Percentiles rank a stretch among this genome's conserved stretches.
Evolutionary conservation across 2,888 invertebrate species (phyloP).

Genomic region (Polyploca ridens): DNA sequence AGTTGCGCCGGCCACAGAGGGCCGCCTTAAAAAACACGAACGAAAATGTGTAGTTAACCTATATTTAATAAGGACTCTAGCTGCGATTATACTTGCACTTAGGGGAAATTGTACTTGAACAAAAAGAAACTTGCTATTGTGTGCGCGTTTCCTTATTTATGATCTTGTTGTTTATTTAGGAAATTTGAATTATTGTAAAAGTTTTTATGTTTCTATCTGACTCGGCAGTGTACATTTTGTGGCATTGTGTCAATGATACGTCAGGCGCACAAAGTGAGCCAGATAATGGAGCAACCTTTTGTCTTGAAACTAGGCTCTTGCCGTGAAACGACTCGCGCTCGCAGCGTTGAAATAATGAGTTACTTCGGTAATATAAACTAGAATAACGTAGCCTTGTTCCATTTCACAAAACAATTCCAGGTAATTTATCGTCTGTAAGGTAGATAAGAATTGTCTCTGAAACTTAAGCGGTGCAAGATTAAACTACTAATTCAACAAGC

Average conservation of each 20-base stretch:
- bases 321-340: constrained; percentile 43
- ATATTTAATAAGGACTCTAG: too few species aligned
- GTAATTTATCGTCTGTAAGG: constrained; percentile 31
- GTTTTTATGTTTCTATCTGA: constrained; percentile 29
- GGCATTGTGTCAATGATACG: constrained; percentile 60
- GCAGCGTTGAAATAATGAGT: constrained; percentile 58
- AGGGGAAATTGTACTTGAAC: neutral
- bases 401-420: constrained; percentile 37
- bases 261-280: constrained; percentile 53
- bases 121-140: neutral
- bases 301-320: constrained; percentile 46
- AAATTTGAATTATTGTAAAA: neutral
- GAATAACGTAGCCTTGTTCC: constrained; percentile 57
- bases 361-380: constrained; percentile 54
- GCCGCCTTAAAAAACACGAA: neutral
- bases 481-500: neutral
- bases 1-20: too few species aligned
- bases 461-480: neutral
- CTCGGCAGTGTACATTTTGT: constrained; percentile 48
- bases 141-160: too few species aligned
- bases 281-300: constrained; percentile 65
- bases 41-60: neutral
- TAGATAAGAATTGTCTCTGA: neutral
- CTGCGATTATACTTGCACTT: neutral
- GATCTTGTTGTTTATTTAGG: neutral